Evolutionary conservation across 2,113 vertebrate genomes (phyloP), one percentile per base, ranked within the genome.

Genomic region (Phainopepla nitens): DNA sequence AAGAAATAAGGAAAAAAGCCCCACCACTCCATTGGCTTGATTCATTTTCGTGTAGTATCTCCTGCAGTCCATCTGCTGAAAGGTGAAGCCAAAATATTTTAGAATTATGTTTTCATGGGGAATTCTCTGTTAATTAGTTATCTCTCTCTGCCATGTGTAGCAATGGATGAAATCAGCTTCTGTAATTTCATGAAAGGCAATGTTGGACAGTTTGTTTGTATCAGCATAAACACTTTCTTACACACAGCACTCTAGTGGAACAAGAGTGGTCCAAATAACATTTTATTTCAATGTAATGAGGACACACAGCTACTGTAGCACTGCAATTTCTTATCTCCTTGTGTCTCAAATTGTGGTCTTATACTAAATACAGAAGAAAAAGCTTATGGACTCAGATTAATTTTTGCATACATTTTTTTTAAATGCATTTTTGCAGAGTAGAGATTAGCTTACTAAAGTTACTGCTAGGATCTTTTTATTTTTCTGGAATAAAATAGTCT

Each of bases 101-200:
- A 95, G 95, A 96, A 91, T 97, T 97, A 97, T 96, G 93, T 96
- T 97, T 97, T 97, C 97, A 93, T 61, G 88, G 97, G 97, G 97
- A 97, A 91, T 97, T 97, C 95, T 95, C 62, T 95, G 92, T 93
- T 97, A 97, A 97, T 97, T 96, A 96, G 90, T 94, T 97, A 68
- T 95, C 35, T 94, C 83, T 96, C 97, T 95, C 82, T 94, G 96
- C 96, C 96, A 96, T 97, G 97, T 96, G 95, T 92, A 97, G 83
- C 82, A 93, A 95, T 36, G 87, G 94, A 96, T 94, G 82, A 94
- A 94, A 97, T 94, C 90, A 96, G 92, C 82, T 91, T 89, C 91
- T 93, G 56, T 95, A 96, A 93, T 90, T 94, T 95, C 88, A 95
- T 87, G 87, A 96, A 96, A 96, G 70, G 89, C 92, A 93, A 42